These are phyloP conservation scores for Tragopan temminckii DNA, from an alignment of 2,797 vertebrate species.

Conservation along the genomic window DNA sequence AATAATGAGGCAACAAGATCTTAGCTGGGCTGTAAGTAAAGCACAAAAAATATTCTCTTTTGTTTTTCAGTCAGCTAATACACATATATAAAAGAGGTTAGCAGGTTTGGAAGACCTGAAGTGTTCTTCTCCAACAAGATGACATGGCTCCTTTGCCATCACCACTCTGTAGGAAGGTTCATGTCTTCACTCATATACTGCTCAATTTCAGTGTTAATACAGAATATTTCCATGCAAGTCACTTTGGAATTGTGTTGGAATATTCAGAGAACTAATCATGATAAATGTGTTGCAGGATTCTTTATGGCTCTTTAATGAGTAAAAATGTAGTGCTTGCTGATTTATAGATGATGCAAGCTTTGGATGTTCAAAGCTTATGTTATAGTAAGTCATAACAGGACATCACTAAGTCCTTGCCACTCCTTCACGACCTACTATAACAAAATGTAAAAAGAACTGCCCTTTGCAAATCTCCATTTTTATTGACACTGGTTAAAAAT, in stretches of 20 bases:
- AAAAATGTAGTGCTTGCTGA: conserved; percentile 15
- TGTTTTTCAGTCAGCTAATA: not conserved
- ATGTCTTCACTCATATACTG: not conserved
- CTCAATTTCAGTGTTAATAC: not conserved
- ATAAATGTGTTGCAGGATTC: conserved; percentile 12
- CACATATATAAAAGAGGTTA: not conserved
- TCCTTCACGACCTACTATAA: not conserved
- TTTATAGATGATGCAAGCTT: not conserved
- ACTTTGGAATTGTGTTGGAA: not conserved
- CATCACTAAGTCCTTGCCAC: not conserved
- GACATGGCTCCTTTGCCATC: not conserved
- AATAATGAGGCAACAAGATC: not conserved
- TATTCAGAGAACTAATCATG: conserved; percentile 37
- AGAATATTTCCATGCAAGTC: not conserved
- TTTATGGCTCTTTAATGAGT: conserved; percentile 13
- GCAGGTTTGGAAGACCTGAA: not conserved
- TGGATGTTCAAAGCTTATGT: not conserved
- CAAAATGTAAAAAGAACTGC: not conserved
- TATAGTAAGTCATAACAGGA: not conserved
- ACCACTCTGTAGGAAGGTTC: accelerated
- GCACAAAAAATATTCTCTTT: not conserved
- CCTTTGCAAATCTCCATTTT: not conserved
- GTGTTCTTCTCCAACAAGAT: not conserved
- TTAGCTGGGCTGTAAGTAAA: not conserved
- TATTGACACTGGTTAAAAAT: not conserved